Base-by-base conservation (phyloP, 2,113 vertebrate species). In the Hirundichthys speculiger region DNA sequence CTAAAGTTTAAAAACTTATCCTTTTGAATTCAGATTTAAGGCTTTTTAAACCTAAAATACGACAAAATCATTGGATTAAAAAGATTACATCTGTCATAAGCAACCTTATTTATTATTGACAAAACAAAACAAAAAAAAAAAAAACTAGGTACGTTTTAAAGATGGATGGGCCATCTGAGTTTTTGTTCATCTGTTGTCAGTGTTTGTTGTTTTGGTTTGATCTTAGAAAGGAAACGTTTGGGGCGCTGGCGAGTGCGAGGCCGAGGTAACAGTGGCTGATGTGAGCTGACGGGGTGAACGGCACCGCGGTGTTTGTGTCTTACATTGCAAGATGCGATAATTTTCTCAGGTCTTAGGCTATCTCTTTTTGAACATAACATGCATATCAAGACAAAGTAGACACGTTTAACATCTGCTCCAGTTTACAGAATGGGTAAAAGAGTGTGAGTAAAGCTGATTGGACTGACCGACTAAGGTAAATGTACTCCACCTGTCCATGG, bases 291-390 rank as follows among this genome's bases (percentile, higher is more conserved):
- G 47, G 60, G 76, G 67, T 64, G 79, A 84, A 47, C 60, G 38
- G 75, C 82, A 83, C 82, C 71, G 75, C 62, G 52, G 71, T 65
- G 80, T 86, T 72, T 75, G 63, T 87, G 82, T 89, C 86, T 79
- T 82, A 83, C 75, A 69, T 88, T 86, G 80, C 67, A 64, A 82
- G 76, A 73, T 69, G 80, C 58, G 72, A 80, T 80, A 77, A 90
- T 90, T 85, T 86, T 90, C 91, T 92, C 92, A 92, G 92, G 90
- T 87, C 71, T 79, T 85, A 69, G 69, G 69, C 78, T 81, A 67
- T 67, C 43, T 68, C 68, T 79, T 75, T 79, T 69, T 79, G 71
- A 77, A 78, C 80, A 84, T 75, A 79, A 82, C 82, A 84, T 88
- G 80, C 84, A 90, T 86, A 86, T 91, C 83, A 81, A 82, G 63